Conservation (phyloP, 2,888 invertebrate species). For the Phragmatobia fuliginosa region DNA sequence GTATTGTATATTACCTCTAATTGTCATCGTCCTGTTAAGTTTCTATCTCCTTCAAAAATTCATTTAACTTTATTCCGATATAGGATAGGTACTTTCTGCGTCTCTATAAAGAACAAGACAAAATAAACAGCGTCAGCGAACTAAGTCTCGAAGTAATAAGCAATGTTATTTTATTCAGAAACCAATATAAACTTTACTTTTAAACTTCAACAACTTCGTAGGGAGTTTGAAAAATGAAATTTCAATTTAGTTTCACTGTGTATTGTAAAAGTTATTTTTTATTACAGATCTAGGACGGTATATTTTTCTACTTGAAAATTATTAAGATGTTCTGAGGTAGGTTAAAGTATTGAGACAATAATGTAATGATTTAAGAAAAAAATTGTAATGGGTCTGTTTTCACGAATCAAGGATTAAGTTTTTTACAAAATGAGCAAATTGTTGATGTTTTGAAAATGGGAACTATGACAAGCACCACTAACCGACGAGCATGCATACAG, state of each 20-base stretch:
- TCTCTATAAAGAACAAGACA: neutral
- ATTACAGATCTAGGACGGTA: conserved; percentile 3
- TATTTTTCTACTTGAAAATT: neutral
- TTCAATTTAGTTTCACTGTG: conserved; percentile 38
- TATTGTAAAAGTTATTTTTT: conserved; percentile 27
- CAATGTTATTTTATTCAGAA: conserved; percentile 55
- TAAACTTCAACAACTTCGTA: conserved; percentile 35
- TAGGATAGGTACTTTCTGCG: neutral
- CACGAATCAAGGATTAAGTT: neutral
- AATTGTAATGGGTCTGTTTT: neutral
- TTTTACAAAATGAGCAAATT: too few species aligned
- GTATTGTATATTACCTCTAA: too few species aligned
- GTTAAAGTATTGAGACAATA: neutral
- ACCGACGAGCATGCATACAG: too few species aligned
- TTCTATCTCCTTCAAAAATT: neutral
- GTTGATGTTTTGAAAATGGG: too few species aligned
- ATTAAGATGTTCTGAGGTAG: neutral
- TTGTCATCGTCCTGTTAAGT: neutral
- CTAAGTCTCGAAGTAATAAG: conserved; percentile 25
- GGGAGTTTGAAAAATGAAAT: conserved; percentile 43
- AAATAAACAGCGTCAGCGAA: conserved; percentile 16
- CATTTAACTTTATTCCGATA: neutral
- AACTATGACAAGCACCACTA: too few species aligned
- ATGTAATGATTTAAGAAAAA: neutral
- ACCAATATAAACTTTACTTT: conserved; percentile 53